Percentiles rank a stretch among this genome's conserved stretches.
Evolutionary conservation across 2,888 invertebrate species (phyloP).

Genomic region (Phlogophora meticulosa): DNA sequence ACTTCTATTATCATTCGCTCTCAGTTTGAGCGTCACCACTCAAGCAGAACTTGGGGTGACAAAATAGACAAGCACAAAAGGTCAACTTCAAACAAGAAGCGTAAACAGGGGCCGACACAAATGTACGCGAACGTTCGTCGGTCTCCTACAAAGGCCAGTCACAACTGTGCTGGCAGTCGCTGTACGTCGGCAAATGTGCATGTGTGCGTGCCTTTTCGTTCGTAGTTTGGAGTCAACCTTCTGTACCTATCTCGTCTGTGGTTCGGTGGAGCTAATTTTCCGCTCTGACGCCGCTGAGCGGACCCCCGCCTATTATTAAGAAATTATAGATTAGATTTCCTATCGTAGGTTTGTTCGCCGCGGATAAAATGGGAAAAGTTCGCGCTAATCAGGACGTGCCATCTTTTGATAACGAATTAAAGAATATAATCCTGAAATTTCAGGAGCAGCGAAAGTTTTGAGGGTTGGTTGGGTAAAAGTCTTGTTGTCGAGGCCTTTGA

Average conservation of each 20-base stretch:
- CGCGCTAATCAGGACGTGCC: constrained; percentile 64
- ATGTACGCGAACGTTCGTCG: neutral
- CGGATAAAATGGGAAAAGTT: constrained; percentile 66
- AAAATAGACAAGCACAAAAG: constrained; percentile 1
- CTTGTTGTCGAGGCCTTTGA: constrained; percentile 13
- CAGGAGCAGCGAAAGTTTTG: constrained; percentile 13
- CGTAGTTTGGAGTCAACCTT: neutral
- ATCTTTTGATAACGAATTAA: constrained; percentile 65
- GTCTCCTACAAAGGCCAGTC: neutral
- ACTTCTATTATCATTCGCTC: constrained; percentile 30
- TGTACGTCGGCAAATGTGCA: neutral
- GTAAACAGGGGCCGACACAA: neutral
- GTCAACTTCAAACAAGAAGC: neutral
- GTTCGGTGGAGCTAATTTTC: constrained; percentile 58
- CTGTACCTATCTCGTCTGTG: neutral
- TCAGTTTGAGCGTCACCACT: constrained; percentile 39
- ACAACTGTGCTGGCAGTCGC: neutral
- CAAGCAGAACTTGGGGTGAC: constrained; percentile 30
- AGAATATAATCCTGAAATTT: constrained; percentile 48
- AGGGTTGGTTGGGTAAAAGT: constrained; percentile 15
- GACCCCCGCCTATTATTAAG: constrained; percentile 62
- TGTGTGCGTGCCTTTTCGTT: neutral
- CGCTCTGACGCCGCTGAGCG: constrained; percentile 50
- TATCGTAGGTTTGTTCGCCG: constrained; percentile 61
- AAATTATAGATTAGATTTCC: constrained; percentile 68